Percentiles rank a stretch among this genome's conserved stretches.
phyloP scores from a whole-genome alignment of 2,113 vertebrate species.

The Leucoraja erinaceus region DNA sequence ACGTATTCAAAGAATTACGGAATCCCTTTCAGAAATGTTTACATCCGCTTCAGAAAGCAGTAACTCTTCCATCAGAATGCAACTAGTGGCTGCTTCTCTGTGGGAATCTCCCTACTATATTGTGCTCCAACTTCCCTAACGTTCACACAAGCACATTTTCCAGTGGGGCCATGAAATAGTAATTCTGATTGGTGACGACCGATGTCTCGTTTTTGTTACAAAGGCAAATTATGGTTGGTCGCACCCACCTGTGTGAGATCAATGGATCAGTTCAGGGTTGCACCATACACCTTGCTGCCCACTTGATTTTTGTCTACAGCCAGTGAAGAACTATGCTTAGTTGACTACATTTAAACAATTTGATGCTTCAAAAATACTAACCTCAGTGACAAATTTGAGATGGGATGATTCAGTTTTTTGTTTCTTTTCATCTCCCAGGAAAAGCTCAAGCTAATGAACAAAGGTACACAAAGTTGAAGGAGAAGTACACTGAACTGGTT shows the following conservation, averaged over 20 bases:
- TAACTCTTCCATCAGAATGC: neutral
- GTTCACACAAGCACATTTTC: neutral
- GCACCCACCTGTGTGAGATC: neutral
- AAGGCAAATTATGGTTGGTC: neutral
- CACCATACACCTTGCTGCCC: neutral
- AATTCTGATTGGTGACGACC: neutral
- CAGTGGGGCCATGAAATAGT: neutral
- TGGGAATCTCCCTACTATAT: too few species aligned
- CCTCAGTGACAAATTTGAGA: neutral
- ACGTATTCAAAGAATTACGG: neutral
- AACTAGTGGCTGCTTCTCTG: neutral
- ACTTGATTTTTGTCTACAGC: too few species aligned
- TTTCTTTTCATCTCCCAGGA: constrained; percentile 47
- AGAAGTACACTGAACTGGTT: constrained; percentile 90
- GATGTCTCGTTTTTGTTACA: neutral
- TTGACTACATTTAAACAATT: neutral
- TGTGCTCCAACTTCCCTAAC: too few species aligned
- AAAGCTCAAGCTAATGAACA: constrained; percentile 91
- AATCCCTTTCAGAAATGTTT: neutral
- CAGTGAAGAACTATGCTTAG: neutral
- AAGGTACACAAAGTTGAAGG: constrained; percentile 91
- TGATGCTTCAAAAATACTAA: neutral
- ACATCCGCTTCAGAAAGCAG: neutral
- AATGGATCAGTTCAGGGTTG: neutral
- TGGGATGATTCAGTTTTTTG: neutral